A percentile compares a stretch with the other conserved stretches of the same genome.
These are phyloP conservation scores for Melolontha melolontha DNA, from an alignment of 2,888 invertebrate species.

Conservation along the genomic window DNA sequence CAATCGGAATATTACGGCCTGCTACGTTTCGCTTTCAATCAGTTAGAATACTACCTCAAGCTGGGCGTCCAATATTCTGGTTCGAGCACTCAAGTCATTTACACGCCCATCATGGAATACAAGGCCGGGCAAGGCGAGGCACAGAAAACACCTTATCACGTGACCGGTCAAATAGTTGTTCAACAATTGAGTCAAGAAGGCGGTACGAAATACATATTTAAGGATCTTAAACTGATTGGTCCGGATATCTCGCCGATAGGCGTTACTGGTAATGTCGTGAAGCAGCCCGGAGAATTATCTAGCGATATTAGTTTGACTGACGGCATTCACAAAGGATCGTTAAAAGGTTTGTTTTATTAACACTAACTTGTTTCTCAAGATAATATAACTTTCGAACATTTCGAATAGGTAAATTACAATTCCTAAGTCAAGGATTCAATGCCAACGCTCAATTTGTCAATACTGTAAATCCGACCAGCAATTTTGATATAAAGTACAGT, in stretches of 20 bases:
- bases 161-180: conserved; percentile 67
- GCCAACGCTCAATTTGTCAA: conserved; percentile 70
- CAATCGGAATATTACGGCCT: conserved; percentile 72
- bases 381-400: too few species aligned
- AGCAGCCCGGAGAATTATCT: conserved; percentile 62
- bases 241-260: conserved; percentile 64
- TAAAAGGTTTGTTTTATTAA: conserved; percentile 65
- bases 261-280: conserved; percentile 68
- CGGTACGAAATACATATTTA: conserved; percentile 69
- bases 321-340: conserved; percentile 65
- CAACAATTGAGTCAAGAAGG: conserved; percentile 51
- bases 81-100: conserved; percentile 68
- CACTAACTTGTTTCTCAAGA: too few species aligned
- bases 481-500: conserved; percentile 71
- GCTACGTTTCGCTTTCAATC: conserved; percentile 70
- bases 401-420: conserved; percentile 46
- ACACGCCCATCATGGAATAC: conserved; percentile 78
- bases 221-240: conserved; percentile 68
- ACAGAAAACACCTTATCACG: conserved; percentile 64
- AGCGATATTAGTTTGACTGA: conserved; percentile 68
- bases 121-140: conserved; percentile 69
- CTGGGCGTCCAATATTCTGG: conserved; percentile 74
- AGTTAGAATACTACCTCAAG: conserved; percentile 72
- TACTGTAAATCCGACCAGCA: conserved; percentile 71
- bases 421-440: conserved; percentile 65